Evolutionary conservation across 2,113 vertebrate species (phyloP), one percentile per base, ranked within the genome.

Genomic region (Grammomys dolichurus): DNA sequence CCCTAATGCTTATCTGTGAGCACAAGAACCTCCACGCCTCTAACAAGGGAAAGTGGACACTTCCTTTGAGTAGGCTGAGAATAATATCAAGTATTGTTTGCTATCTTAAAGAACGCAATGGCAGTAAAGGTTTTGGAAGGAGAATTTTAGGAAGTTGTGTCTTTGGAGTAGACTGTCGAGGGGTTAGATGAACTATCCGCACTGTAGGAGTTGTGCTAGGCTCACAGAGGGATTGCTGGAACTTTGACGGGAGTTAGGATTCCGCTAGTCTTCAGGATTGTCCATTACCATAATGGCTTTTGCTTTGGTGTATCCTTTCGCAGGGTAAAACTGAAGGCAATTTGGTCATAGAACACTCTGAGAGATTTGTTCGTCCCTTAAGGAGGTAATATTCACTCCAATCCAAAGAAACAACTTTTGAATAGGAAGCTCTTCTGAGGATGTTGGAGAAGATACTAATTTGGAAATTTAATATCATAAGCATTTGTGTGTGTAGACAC

Each of bases 391-490:
- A 94, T 48, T 40, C n/a, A 69, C 36, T 90, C 14, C 90, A 85
- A 13, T 46, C 33, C 77, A 72, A 91, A 96, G 81, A 73, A 87
- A 40, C 20, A 90, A 67, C 28, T 89, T 76, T 72, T 22, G 92
- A 76, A 77, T 48, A 91, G 89, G 2, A 92, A 75, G 65, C 26
- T 72, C 40, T 36, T 90, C 77, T 36, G 19, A 88, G 33, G 69
- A 14, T 78, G 54, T 40, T 72, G 40, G 56, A 43, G 58, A 43
- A 89, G 86, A 40, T 82, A 20, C 69, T 75, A 56, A 92, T 43
- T 58, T 77, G 60, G n/a, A 96, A 75, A 96, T 90, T 92, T 90
- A 93, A 94, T 75, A 58, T 26, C 67, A 56, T n/a, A 67, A 75
- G 26, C 67, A 46, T 89, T 51, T 87, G 51, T 5, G 16, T 46